Percentiles rank a stretch among this genome's conserved stretches.
phyloP scores from a whole-genome alignment of 2,888 invertebrate species.

The Unio delphinus region DNA sequence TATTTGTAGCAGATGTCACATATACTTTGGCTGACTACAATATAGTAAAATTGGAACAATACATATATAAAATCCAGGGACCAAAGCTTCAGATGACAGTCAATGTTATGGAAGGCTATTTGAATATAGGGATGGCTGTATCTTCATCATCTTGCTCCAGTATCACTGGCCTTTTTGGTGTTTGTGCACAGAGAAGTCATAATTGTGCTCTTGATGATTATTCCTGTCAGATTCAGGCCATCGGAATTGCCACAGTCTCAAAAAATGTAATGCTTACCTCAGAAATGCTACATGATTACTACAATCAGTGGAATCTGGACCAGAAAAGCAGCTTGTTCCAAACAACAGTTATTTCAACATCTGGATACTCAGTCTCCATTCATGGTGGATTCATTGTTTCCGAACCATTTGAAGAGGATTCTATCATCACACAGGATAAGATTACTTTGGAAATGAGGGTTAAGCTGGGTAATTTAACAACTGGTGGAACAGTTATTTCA shows the following conservation, averaged over 20 bases:
- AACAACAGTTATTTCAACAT: background rate
- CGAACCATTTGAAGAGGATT: background rate
- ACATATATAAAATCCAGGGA: conserved; percentile 17
- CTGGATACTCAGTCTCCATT: conserved; percentile 12
- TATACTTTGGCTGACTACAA: conserved; percentile 4
- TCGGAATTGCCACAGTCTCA: background rate
- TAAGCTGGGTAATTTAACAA: conserved; percentile 5
- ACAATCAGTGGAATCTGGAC: background rate
- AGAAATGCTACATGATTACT: background rate
- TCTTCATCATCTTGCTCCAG: no score
- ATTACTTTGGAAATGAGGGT: conserved; percentile 16
- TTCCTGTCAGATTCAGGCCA: no score
- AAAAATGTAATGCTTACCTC: background rate
- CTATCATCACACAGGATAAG: conserved; percentile 5
- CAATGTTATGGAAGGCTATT: conserved; percentile 19
- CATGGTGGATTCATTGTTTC: conserved; percentile 7
- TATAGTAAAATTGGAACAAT: conserved; percentile 18
- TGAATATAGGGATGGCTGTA: conserved; percentile 11
- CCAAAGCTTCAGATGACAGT: conserved; percentile 9
- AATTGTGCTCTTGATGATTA: no score
- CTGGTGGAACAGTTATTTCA: conserved; percentile 17
- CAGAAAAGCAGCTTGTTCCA: background rate
- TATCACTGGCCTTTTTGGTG: no score
- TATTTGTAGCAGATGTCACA: conserved; percentile 1
- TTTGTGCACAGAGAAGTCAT: no score